These are phyloP conservation scores for Papilio polyxenes DNA, from an alignment of 1,140 invertebrate species.

Conservation along the genomic window DNA sequence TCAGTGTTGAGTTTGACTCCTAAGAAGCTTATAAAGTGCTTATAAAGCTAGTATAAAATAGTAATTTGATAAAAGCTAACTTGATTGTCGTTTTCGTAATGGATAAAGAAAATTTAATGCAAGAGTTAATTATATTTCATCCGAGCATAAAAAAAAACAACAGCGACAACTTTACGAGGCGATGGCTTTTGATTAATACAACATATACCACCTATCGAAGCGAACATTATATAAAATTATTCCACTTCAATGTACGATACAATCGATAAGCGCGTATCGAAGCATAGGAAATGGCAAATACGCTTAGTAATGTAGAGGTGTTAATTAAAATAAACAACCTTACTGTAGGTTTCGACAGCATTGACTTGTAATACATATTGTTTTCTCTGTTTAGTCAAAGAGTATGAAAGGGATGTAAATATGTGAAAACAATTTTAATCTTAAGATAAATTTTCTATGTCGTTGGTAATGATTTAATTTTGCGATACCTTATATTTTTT, in stretches of 20 bases:
- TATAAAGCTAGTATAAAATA: neutral
- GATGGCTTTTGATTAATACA: neutral
- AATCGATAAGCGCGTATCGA: constrained; percentile 7
- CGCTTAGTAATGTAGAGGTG: neutral
- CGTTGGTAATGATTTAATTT: neutral
- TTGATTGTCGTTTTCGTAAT: constrained; percentile 20
- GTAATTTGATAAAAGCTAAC: constrained; percentile 1
- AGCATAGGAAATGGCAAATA: constrained; percentile 5
- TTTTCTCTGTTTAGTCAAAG: neutral
- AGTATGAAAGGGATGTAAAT: neutral
- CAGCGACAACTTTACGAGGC: neutral
- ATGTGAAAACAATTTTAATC: neutral
- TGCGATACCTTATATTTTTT: neutral
- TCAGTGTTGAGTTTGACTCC: neutral
- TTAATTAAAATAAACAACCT: constrained; percentile 12
- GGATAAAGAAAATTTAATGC: constrained; percentile 1
- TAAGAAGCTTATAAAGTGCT: neutral
- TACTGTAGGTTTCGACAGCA: neutral
- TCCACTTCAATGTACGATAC: constrained; percentile 20
- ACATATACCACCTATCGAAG: constrained; percentile 3
- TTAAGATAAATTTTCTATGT: neutral
- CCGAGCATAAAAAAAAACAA: neutral
- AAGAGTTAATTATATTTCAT: constrained; percentile 20
- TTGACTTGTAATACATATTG: neutral
- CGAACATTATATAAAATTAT: neutral